phyloP scores from a whole-genome alignment of 35 echinoderm and acorn worm genomes.

The Chiridota heheva region DNA sequence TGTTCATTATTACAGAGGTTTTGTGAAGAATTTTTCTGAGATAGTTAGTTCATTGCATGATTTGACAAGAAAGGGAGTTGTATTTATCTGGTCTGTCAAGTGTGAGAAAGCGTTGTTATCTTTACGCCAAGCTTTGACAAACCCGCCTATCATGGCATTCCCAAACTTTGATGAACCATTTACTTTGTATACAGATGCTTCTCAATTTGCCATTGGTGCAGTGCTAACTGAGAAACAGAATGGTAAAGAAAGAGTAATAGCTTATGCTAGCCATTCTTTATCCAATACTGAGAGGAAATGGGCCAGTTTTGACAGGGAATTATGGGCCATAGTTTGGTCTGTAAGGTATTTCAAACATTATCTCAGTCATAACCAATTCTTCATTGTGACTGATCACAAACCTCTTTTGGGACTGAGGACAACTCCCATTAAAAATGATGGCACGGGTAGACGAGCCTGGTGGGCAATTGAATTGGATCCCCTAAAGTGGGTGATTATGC shows the following conservation, averaged over 20 bases:
- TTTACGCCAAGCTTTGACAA: constrained; percentile 37
- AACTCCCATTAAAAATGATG: constrained; percentile 6
- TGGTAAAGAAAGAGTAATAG: constrained; percentile 42
- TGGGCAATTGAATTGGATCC: constrained; percentile 44
- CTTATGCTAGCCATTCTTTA: constrained; percentile 47
- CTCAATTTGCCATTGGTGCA: constrained; percentile 31
- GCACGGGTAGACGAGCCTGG: constrained; percentile 7
- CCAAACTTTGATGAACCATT: constrained; percentile 43
- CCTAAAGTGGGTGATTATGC: constrained; percentile 5
- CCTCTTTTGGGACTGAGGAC: not conserved
- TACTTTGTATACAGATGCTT: constrained; percentile 53
- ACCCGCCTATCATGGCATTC: constrained; percentile 46
- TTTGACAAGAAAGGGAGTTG: constrained; percentile 1
- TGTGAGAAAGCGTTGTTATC: constrained; percentile 53
- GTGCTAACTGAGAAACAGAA: constrained; percentile 43
- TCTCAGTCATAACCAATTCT: not conserved
- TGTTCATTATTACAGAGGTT: constrained; percentile 61
- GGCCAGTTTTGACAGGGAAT: constrained; percentile 19
- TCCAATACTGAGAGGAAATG: constrained; percentile 7
- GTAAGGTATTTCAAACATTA: constrained; percentile 44
- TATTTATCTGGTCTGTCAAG: constrained; percentile 56
- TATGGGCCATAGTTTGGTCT: constrained; percentile 38
- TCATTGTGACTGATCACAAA: constrained; percentile 22
- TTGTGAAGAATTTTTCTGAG: constrained; percentile 24
- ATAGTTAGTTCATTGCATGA: constrained; percentile 32